These are phyloP conservation scores for Pantelozetes paolii DNA, from an alignment of 2,888 invertebrate genomes.

Conservation along the genomic window DNA sequence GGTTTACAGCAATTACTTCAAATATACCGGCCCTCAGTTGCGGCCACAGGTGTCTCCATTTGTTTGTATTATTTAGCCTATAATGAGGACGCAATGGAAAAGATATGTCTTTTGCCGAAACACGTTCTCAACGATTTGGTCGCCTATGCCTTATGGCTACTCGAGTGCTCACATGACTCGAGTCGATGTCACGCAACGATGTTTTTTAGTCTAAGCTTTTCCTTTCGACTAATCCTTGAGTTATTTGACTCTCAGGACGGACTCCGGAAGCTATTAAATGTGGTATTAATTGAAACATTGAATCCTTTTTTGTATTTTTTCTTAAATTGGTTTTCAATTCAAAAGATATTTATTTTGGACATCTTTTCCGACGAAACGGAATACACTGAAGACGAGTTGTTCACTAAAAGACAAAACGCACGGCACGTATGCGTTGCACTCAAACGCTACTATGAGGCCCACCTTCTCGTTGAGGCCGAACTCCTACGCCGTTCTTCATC, in stretches of 20 bases:
- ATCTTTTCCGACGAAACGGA: conserved; percentile 47
- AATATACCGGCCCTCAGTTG: conserved; percentile 87
- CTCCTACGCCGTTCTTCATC: conserved; percentile 56
- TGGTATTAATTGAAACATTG: conserved; percentile 58
- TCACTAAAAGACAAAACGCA: conserved; percentile 82
- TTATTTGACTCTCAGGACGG: conserved; percentile 95
- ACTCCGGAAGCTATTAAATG: conserved; percentile 85
- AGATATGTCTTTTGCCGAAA: conserved; percentile 51
- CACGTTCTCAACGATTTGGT: conserved; percentile 33
- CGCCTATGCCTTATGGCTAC: conserved; percentile 80
- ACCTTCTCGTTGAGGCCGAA: conserved; percentile 73
- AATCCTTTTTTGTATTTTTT: background rate
- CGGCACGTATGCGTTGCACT: conserved; percentile 84
- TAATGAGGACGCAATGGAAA: conserved; percentile 95
- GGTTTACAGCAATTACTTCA: conserved; percentile 80
- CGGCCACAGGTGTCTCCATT: conserved; percentile 92
- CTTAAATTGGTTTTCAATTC: too few species aligned
- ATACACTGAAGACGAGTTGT: conserved; percentile 78
- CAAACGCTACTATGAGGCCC: conserved; percentile 85
- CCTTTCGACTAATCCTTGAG: conserved; percentile 85
- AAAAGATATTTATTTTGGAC: conserved; percentile 64
- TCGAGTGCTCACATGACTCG: conserved; percentile 94
- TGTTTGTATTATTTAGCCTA: conserved; percentile 94
- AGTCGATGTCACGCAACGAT: conserved; percentile 96
- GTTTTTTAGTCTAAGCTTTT: conserved; percentile 93